Percentiles rank a stretch among this genome's conserved stretches.
Evolutionary conservation across 2,888 invertebrate genomes (phyloP).

Genomic region (Salticus scenicus): DNA sequence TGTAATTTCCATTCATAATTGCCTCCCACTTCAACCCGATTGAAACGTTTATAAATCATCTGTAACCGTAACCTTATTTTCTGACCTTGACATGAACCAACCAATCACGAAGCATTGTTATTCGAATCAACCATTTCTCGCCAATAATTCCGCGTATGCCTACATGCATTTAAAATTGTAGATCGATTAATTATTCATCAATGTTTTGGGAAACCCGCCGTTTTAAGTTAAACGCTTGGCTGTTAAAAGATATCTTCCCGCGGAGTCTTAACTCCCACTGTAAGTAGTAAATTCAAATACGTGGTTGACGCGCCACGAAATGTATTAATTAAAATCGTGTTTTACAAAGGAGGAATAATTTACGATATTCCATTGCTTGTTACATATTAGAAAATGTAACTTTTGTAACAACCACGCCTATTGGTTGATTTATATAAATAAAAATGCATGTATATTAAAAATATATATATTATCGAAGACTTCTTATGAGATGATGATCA

Average conservation of each 20-base stretch:
- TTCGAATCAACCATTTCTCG: neutral
- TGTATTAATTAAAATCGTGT: neutral
- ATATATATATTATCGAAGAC: too few species aligned
- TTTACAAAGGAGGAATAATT: neutral
- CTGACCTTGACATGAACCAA: neutral
- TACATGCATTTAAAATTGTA: neutral
- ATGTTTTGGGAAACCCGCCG: slow-evolving; percentile 2
- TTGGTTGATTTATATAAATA: too few species aligned
- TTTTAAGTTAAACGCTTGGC: neutral
- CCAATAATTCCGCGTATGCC: neutral
- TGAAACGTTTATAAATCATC: slow-evolving; percentile 11
- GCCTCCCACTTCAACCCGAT: neutral
- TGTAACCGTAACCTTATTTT: neutral
- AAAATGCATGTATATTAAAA: too few species aligned
- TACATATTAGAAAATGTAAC: too few species aligned
- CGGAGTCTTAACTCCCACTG: neutral
- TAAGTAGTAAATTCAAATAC: neutral
- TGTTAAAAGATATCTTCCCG: neutral
- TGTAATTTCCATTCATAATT: slow-evolving; percentile 14
- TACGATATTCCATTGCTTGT: too few species aligned
- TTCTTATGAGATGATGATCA: too few species aligned
- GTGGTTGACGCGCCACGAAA: neutral
- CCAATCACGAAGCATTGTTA: slow-evolving; percentile 12
- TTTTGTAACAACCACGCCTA: too few species aligned
- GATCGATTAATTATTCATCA: slow-evolving; percentile 12